These are phyloP conservation scores for Ciconia maguari DNA, from an alignment of 2,113 vertebrate species.

Conservation along the genomic window DNA sequence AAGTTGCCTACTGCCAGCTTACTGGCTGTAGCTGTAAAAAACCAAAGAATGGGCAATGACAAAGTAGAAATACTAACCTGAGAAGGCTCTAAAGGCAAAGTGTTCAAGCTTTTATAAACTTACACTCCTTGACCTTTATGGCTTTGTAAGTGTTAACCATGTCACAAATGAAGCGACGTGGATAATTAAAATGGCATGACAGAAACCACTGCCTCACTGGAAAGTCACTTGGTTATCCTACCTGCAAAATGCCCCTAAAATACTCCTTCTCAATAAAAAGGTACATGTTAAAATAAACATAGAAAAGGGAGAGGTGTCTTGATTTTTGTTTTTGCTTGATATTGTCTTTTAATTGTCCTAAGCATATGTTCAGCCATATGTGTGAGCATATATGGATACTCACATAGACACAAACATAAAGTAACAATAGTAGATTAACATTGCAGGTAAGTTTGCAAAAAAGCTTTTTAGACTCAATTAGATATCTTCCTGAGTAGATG, in stretches of 20 bases:
- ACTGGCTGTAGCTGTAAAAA: background rate
- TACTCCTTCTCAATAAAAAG: background rate
- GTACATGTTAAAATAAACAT: background rate
- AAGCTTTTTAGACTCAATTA: slow-evolving; percentile 19
- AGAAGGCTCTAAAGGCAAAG: background rate
- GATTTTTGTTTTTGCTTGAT: background rate
- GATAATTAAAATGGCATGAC: background rate
- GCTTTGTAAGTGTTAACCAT: background rate
- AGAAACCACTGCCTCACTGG: background rate
- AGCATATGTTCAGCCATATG: slow-evolving; percentile 43
- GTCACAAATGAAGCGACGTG: background rate
- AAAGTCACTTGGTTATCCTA: background rate
- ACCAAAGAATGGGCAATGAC: background rate
- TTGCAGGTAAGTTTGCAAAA: slow-evolving; percentile 5
- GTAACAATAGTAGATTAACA: background rate
- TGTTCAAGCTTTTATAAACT: background rate
- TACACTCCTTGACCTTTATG: background rate
- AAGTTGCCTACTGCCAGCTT: background rate
- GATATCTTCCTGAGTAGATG: background rate
- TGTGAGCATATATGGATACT: background rate
- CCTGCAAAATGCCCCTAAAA: background rate
- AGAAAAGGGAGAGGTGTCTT: background rate
- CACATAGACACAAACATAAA: background rate
- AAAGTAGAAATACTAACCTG: background rate
- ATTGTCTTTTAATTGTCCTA: slow-evolving; percentile 33